Conservation (phyloP, 64 coral and sea anemone genomes). For the Orbicella faveolata region DNA sequence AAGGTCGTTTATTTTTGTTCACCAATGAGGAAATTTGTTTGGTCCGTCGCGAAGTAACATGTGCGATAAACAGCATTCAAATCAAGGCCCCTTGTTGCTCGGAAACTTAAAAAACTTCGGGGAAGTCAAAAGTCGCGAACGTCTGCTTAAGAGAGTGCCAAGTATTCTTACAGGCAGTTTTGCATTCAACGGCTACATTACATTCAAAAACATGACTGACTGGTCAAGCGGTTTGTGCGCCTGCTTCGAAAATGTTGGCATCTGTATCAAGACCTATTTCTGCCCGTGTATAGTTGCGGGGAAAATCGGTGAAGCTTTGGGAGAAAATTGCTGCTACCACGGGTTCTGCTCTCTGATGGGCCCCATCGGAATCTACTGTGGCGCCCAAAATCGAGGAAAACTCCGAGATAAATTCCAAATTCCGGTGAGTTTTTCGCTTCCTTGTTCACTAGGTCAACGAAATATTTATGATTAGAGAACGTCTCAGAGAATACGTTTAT, state of each 20-base stretch:
- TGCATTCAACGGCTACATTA: too few species aligned
- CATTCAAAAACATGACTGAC: slow-evolving; percentile 31
- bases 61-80: not conserved
- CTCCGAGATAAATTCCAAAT: slow-evolving; percentile 44
- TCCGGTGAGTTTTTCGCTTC: slow-evolving; percentile 9
- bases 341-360: slow-evolving; percentile 49
- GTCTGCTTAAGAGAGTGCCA: too few species aligned
- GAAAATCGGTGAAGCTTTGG: slow-evolving; percentile 41
- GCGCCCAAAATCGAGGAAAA: slow-evolving; percentile 49
- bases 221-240: slow-evolving; percentile 61
- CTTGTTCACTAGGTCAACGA: not conserved
- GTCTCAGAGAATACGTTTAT: too few species aligned
- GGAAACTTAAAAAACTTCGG: not conserved
- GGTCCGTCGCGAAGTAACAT: not conserved
- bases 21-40: not conserved
- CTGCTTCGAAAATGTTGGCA: slow-evolving; percentile 56
- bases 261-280: slow-evolving; percentile 37
- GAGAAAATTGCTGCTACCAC: slow-evolving; percentile 52
- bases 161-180: too few species aligned
- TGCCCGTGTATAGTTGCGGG: slow-evolving; percentile 61
- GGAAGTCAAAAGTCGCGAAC: too few species aligned
- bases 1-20: not conserved
- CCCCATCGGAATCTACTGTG: slow-evolving; percentile 58
- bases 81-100: not conserved
- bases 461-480: not conserved